These are phyloP conservation scores for Anguilla anguilla DNA, from an alignment of 2,797 vertebrate genomes.

Conservation along the genomic window DNA sequence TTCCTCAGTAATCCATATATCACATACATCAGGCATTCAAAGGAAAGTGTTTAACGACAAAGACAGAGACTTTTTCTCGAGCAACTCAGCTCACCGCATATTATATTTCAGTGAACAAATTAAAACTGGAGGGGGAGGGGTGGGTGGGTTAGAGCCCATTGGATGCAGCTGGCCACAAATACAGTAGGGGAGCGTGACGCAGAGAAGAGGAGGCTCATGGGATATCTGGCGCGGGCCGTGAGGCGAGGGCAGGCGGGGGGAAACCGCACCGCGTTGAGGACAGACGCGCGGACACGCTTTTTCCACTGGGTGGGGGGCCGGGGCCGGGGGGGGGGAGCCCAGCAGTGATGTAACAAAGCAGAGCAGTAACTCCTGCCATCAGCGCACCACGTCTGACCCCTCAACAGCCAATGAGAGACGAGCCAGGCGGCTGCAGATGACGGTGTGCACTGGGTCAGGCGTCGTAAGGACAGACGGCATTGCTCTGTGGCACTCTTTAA, in stretches of 20 bases:
- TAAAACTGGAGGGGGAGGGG: constrained; percentile 45
- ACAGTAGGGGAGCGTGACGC: not conserved
- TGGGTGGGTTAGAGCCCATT: not conserved
- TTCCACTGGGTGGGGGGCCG: not conserved
- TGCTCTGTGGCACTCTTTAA: not conserved
- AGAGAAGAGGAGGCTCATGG: constrained; percentile 10
- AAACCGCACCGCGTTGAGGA: constrained; percentile 8
- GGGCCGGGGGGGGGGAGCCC: not conserved
- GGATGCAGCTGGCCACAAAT: constrained; percentile 1
- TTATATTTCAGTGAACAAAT: constrained; percentile 57
- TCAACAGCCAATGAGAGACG: not conserved
- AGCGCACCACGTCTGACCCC: constrained; percentile 1
- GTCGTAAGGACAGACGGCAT: constrained; percentile 31
- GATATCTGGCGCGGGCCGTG: not conserved
- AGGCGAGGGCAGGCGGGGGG: not conserved
- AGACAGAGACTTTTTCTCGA: constrained; percentile 58
- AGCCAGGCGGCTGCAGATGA: not conserved
- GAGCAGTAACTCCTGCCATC: not conserved
- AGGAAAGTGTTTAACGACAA: constrained; percentile 68
- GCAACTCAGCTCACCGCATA: constrained; percentile 55
- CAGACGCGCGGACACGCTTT: constrained; percentile 19
- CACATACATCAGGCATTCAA: constrained; percentile 53
- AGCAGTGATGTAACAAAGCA: not conserved
- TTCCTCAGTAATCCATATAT: constrained; percentile 70
- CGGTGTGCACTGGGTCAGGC: not conserved